Evolutionary conservation across 2,888 invertebrate genomes (phyloP), one percentile per base, ranked within the genome.

Genomic region (Synergus itoensis): DNA sequence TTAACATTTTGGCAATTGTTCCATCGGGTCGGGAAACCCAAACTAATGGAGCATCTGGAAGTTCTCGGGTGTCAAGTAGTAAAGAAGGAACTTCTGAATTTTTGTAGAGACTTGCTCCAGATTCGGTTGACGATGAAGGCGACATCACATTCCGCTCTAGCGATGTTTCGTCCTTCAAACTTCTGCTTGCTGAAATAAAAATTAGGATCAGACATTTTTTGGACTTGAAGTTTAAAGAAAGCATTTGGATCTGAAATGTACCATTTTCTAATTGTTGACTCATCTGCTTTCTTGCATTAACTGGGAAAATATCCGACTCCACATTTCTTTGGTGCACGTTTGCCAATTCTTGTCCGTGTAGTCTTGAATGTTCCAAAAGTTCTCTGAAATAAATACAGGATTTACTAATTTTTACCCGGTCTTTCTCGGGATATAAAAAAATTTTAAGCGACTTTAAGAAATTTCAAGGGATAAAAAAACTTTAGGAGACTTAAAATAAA

Each of bases 1-100:
- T 96, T 90, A 95, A 96, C 95, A 97, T 96, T 92, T 97, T 97
- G 77, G 95, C 94, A 81, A 96, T 95, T 78, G 95, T 94, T 16
- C 95, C 95, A 81, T 94, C 94, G 0, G 88, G 86, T 60, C 95
- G 95, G 0, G 96, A 95, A 0, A 96, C 96, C 96, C 96, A 96
- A 5, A 96, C 96, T 77, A 95, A 93, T 0, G 96, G 96, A 77
- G 96, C 95, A 86, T 96, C 96, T 0, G 92, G 86, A 90, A 95
- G 91, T 36, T 92, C 91, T 48, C 93, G 92, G 0, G 93, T 93
- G 75, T 94, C 93, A n/a, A 93, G 82, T 4, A 91, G 82, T 4
- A 91, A 83, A 4, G 91, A 90, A 1, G 90, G 89, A 45, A 82
- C 82, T 18, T 83, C 84, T 4, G 82, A 45, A 82, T 82, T 92